A percentile compares a stretch with the other conserved stretches of the same genome.
Evolutionary conservation across 2,888 invertebrate species (phyloP).

Genomic region (Pecten maximus): DNA sequence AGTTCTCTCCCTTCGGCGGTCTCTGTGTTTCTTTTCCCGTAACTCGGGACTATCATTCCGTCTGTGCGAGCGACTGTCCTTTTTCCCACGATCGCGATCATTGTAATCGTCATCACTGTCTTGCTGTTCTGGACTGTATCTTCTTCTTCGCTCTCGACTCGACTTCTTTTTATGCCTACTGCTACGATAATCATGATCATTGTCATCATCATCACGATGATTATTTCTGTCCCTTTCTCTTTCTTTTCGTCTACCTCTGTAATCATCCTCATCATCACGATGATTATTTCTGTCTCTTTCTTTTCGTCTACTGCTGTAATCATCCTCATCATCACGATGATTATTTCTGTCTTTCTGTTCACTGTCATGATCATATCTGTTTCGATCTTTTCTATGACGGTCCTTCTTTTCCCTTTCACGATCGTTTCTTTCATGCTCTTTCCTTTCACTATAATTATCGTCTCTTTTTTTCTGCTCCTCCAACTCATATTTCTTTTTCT

Average conservation of each 20-base stretch:
- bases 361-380: constrained; percentile 21
- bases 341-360: constrained; percentile 44
- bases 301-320: constrained; percentile 35
- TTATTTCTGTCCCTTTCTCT: constrained; percentile 36
- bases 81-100: background rate
- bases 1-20: background rate
- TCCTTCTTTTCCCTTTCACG: background rate
- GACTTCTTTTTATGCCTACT: constrained; percentile 47
- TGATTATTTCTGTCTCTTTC: constrained; percentile 41
- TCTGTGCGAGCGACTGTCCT: background rate
- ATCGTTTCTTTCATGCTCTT: background rate
- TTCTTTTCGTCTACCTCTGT: constrained; percentile 39
- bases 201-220: constrained; percentile 33
- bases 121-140: constrained; percentile 10
- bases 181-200: constrained; percentile 41
- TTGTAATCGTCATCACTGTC: background rate
- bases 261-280: constrained; percentile 38
- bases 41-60: background rate
- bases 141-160: background rate
- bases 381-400: too few relatives aligned
- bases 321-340: too few relatives aligned
- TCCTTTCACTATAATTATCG: background rate
- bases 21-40: background rate
- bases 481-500: constrained; percentile 26
- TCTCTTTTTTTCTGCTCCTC: background rate